These are phyloP conservation scores for Panurus biarmicus DNA, from an alignment of 2,113 vertebrate genomes.

Conservation along the genomic window DNA sequence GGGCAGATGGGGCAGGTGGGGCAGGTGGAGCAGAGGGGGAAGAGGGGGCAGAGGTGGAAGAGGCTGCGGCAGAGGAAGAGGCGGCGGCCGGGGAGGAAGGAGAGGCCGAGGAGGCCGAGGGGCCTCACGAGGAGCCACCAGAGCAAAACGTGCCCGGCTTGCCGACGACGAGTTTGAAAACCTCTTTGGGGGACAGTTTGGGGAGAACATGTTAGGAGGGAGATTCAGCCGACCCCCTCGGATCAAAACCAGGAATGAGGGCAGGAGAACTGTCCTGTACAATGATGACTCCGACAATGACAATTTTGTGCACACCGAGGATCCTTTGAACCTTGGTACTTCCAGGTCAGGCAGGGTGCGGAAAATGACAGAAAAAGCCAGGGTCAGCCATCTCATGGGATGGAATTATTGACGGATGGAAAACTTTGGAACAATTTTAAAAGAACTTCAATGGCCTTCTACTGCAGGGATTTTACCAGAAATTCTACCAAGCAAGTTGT, in stretches of 20 bases:
- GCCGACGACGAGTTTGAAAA: slow-evolving; percentile 74
- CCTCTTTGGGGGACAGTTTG: slow-evolving; percentile 71
- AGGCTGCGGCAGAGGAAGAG: slow-evolving; percentile 69
- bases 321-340: slow-evolving; percentile 94
- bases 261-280: slow-evolving; percentile 92
- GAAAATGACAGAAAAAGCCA: slow-evolving; percentile 98
- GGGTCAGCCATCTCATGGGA: slow-evolving; percentile 98
- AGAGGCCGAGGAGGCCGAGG: slow-evolving; percentile 70
- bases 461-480: slow-evolving; percentile 93
- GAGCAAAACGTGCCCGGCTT: slow-evolving; percentile 67
- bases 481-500: slow-evolving; percentile 78
- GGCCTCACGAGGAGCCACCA: slow-evolving; percentile 64
- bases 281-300: slow-evolving; percentile 93
- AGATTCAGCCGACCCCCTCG: slow-evolving; percentile 70
- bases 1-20: slow-evolving; percentile 69
- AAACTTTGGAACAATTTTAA: slow-evolving; percentile 60
- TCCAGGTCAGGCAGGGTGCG: slow-evolving; percentile 95
- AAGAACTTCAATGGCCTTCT: slow-evolving; percentile 72
- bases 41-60: slow-evolving; percentile 65
- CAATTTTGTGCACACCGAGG: slow-evolving; percentile 78
- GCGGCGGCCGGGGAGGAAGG: slow-evolving; percentile 57
- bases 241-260: slow-evolving; percentile 93
- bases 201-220: slow-evolving; percentile 53
- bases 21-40: slow-evolving; percentile 67
- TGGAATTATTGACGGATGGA: slow-evolving; percentile 87